Conservation (phyloP, 2,888 invertebrate genomes). For the Hirtodrosophila trivittata region DNA sequence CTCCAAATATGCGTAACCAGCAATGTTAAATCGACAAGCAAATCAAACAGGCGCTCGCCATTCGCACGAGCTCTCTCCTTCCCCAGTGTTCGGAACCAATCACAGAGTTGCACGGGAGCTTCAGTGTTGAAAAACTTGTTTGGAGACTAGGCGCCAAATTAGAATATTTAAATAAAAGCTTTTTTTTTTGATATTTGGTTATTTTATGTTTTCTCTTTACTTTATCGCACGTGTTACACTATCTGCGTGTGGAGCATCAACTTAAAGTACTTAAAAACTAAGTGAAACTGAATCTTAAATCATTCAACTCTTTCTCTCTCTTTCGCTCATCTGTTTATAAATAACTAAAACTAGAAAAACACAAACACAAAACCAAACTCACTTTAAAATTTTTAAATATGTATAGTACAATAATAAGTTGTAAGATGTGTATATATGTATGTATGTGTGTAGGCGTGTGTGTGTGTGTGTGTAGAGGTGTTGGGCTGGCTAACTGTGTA, state of each 20-base stretch:
- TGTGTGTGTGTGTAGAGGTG: conserved; percentile 17
- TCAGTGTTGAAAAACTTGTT: conserved; percentile 3
- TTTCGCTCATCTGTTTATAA: conserved; percentile 52
- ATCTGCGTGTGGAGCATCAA: conserved; percentile 54
- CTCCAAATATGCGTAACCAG: too few species aligned
- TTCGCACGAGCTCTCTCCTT: background rate
- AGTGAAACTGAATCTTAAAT: conserved; percentile 55
- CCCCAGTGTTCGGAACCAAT: background rate
- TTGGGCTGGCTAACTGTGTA: conserved; percentile 28
- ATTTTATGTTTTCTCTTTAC: conserved; percentile 55
- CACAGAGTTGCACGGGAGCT: conserved; percentile 16
- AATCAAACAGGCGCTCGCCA: conserved; percentile 33
- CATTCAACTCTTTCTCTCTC: conserved; percentile 52
- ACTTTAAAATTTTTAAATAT: conserved; percentile 49
- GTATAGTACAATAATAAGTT: conserved; percentile 41
- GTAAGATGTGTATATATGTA: conserved; percentile 32
- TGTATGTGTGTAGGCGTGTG: conserved; percentile 24
- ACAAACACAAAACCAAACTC: conserved; percentile 70
- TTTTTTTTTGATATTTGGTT: conserved; percentile 40
- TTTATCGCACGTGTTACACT: conserved; percentile 62
- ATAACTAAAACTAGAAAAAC: conserved; percentile 77
- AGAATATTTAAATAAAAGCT: conserved; percentile 30
- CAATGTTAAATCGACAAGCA: background rate
- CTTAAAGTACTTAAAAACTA: conserved; percentile 62
- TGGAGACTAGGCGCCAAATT: conserved; percentile 18